Evolutionary conservation across 2,888 invertebrate genomes (phyloP).

Genomic region (Lycaena phlaeas): DNA sequence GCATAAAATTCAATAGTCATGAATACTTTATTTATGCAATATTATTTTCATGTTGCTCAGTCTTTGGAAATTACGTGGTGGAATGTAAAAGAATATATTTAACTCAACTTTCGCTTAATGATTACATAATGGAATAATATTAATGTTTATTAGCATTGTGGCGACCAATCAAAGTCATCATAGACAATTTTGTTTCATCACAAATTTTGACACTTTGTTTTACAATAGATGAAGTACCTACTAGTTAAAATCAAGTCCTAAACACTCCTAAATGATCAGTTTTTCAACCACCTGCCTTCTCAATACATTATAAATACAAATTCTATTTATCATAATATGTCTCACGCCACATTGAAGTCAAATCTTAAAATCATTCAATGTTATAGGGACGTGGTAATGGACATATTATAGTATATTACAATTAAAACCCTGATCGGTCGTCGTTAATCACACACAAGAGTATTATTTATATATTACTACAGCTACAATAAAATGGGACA

Average conservation of each 20-base stretch:
- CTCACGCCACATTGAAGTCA: no score
- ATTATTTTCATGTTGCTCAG: constrained; percentile 28
- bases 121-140: constrained; percentile 11
- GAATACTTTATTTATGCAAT: constrained; percentile 18
- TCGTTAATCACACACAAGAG: neutral
- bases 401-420: no score
- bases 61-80: constrained; percentile 40
- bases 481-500: neutral
- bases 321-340: no score
- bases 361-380: no score
- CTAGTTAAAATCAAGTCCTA: no score
- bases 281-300: no score
- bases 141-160: neutral
- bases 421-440: constrained; percentile 15
- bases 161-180: constrained; percentile 6
- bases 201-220: no score
- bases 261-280: no score
- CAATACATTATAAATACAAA: no score
- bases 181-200: no score
- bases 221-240: no score
- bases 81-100: constrained; percentile 26
- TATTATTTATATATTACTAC: neutral
- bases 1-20: constrained; percentile 19
- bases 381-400: no score
- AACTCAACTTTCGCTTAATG: constrained; percentile 20